Percentiles rank a stretch among this genome's conserved stretches.
Evolutionary conservation across 35 echinoderm and acorn worm species (phyloP).

Genomic region (Chiridota heheva): DNA sequence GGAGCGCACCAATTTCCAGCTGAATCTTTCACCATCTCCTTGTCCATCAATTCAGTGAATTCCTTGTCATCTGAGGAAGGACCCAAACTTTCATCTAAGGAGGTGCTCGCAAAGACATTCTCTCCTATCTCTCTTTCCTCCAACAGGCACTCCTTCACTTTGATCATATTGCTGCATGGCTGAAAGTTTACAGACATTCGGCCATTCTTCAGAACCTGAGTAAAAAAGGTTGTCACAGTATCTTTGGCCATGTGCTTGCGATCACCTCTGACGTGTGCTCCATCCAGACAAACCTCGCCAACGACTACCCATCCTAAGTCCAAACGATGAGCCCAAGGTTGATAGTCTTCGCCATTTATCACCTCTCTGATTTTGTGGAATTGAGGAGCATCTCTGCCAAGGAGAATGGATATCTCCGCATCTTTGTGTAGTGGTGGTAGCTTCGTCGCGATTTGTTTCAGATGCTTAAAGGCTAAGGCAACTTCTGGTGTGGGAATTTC

Average conservation of each 20-base stretch:
- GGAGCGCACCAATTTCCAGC: conserved; percentile 47
- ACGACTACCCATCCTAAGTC: conserved; percentile 56
- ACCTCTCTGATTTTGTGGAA: conserved; percentile 38
- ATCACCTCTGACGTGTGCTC: conserved; percentile 30
- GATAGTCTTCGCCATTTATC: conserved; percentile 47
- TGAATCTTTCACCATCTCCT: conserved; percentile 31
- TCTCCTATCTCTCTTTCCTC: conserved; percentile 21
- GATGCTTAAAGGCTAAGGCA: conserved; percentile 16
- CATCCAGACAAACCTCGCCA: conserved; percentile 53
- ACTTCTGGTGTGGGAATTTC: conserved; percentile 56
- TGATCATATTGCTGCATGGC: conserved; percentile 17
- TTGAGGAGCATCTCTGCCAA: conserved; percentile 48
- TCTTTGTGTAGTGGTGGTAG: conserved; percentile 29
- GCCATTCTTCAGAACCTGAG: conserved; percentile 38
- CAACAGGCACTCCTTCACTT: conserved; percentile 2
- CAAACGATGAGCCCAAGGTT: conserved; percentile 57
- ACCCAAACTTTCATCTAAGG: conserved; percentile 13
- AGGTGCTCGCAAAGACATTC: conserved; percentile 25
- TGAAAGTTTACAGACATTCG: conserved; percentile 25
- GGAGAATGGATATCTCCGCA: conserved; percentile 34
- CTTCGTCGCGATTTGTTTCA: conserved; percentile 27
- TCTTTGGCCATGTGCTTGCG: neutral
- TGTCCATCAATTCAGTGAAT: conserved; percentile 34
- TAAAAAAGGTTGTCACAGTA: conserved; percentile 11
- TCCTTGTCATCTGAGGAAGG: conserved; percentile 39